These are phyloP conservation scores for Hermaeophaga mercurialis DNA, from an alignment of 2,888 invertebrate species.

Conservation along the genomic window DNA sequence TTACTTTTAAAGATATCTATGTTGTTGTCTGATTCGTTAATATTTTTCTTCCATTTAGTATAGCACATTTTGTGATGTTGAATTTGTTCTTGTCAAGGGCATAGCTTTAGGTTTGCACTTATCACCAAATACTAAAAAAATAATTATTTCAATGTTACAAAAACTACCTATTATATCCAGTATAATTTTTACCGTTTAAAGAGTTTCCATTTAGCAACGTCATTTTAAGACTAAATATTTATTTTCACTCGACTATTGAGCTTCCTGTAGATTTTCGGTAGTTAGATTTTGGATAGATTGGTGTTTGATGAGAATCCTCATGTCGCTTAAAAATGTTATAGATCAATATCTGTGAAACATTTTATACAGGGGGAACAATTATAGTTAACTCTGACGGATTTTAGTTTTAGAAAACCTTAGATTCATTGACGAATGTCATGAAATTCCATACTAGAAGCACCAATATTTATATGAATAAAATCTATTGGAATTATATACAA, in stretches of 20 bases:
- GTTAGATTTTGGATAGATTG: constrained; percentile 11
- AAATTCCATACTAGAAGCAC: constrained; percentile 56
- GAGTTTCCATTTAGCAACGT: no score
- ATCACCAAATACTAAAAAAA: no score
- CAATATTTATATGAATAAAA: constrained; percentile 56
- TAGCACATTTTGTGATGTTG: not conserved
- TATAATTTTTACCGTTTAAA: no score
- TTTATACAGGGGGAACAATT: constrained; percentile 45
- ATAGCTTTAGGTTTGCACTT: no score
- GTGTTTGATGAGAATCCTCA: constrained; percentile 1
- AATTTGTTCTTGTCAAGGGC: not conserved
- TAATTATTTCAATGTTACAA: no score
- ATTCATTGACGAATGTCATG: constrained; percentile 42
- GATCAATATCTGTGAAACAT: constrained; percentile 13
- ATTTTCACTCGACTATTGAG: no score
- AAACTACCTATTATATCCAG: no score
- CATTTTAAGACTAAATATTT: no score
- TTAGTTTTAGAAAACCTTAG: constrained; percentile 34
- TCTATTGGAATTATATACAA: constrained; percentile 35
- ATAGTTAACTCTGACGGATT: constrained; percentile 28
- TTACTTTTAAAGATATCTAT: not conserved
- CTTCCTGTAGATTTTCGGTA: constrained; percentile 4
- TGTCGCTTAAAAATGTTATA: constrained; percentile 8
- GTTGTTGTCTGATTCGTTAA: not conserved
- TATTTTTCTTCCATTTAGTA: constrained; percentile 1